Base-by-base conservation (phyloP, 2,797 vertebrate species). In the Pseudochirops corinnae region DNA sequence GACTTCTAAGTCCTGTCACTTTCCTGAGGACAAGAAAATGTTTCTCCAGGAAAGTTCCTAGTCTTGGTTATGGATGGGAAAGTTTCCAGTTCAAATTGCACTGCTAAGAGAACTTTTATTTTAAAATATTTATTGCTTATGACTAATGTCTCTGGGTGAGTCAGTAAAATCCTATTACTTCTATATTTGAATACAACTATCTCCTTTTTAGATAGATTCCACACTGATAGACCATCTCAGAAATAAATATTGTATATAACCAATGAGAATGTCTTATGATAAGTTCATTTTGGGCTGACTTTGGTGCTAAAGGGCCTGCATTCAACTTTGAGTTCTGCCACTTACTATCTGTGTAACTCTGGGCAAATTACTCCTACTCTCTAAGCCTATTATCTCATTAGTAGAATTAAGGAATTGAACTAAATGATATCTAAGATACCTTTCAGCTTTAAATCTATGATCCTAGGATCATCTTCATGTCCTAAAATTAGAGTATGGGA, bases 281-380 rank as follows among this genome's bases (percentile, higher is more conserved):
- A 96, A 67, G 93, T 94, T 95, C 87, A 56, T 92, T 95, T n/a
- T n/a, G 33, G 33, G 5, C 62, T 67, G 33, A 67, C 14, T 67
- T 67, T 67, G 31, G 31, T n/a, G 4, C 4, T 33, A 16, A 82
- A 82, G 74, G 67, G 9, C n/a, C 11, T 46, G 33, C 14, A 4
- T 67, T 33, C 33, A n/a, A 18, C n/a, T 67, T n/a, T n/a, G 14
- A 67, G 60, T 67, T 67, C 62, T 67, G 62, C 0, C 33, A n/a
- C 33, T n/a, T 67, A 67, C 31, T 67, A 14, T 67, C 14, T 67
- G 3, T 67, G 14, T n/a, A n/a, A 67, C 33, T 67, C 58, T 11
- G 11, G 31, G 14, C 60, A 67, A 67, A n/a, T n/a, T 67, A 67
- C 14, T 67, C 62, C 33, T n/a, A 18, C 62, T n/a, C 33, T n/a